These are phyloP conservation scores for Pteropus rufus DNA, from an alignment of 2,797 vertebrate genomes.

Conservation along the genomic window DNA sequence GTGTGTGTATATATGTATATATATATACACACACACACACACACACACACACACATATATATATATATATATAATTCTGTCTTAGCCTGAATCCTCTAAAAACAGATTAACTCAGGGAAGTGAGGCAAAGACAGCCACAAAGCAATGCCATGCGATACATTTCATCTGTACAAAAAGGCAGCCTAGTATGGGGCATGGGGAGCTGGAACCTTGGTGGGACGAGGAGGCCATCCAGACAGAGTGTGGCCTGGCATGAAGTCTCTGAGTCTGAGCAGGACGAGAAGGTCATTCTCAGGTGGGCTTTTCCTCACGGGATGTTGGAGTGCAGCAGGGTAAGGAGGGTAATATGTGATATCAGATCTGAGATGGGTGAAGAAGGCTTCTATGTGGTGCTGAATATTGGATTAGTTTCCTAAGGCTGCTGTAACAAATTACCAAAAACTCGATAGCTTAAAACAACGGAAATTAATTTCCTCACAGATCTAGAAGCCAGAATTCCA, in stretches of 20 bases:
- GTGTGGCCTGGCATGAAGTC: not conserved
- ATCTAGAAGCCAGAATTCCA: not conserved
- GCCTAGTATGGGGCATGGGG: not conserved
- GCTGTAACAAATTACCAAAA: not conserved
- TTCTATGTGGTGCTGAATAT: not conserved
- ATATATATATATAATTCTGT: not conserved
- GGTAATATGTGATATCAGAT: fast-evolving
- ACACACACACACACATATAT: no score
- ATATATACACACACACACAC: not conserved
- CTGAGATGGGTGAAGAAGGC: not conserved
- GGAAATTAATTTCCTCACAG: not conserved
- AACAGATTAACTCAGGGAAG: not conserved
- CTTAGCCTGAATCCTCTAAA: not conserved
- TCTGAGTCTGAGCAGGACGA: not conserved
- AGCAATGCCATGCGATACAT: fast-evolving
- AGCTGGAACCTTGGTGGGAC: not conserved
- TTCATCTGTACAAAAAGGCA: not conserved
- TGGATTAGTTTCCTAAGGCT: not conserved
- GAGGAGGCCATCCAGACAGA: not conserved
- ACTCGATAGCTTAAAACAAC: not conserved
- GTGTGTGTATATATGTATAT: not conserved
- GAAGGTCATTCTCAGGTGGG: fast-evolving
- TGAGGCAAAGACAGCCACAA: no score
- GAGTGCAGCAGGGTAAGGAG: no score
- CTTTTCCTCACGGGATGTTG: not conserved